phyloP scores from a whole-genome alignment of 2,113 vertebrate genomes.

The Numida meleagris region DNA sequence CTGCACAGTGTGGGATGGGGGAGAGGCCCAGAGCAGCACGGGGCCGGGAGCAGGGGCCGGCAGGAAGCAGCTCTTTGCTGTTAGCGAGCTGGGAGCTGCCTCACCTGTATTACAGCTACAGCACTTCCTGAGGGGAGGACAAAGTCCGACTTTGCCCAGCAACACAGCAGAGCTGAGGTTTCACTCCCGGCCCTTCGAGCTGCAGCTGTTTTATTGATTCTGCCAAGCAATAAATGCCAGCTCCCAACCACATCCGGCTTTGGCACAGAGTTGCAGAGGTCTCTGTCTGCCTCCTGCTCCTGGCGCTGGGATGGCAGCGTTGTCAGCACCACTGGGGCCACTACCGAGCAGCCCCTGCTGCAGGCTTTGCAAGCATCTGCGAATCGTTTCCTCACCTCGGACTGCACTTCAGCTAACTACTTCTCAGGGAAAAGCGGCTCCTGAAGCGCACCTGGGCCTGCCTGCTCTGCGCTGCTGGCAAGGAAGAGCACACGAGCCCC shows the following conservation, averaged over 20 bases:
- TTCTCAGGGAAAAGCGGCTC: background rate
- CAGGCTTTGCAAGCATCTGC: background rate
- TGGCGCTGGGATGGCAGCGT: accelerated
- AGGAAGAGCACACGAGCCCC: background rate
- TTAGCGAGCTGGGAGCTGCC: background rate
- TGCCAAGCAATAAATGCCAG: conserved; percentile 26
- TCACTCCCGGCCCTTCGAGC: background rate
- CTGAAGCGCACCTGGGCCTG: background rate
- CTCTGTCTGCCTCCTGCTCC: background rate
- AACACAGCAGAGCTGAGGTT: background rate
- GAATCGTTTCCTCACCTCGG: background rate
- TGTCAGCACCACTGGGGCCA: background rate
- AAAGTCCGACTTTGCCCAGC: background rate
- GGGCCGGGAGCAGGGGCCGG: background rate
- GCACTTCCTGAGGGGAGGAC: background rate
- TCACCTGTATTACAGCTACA: background rate
- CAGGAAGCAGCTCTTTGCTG: background rate
- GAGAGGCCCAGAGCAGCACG: background rate
- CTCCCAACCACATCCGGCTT: background rate
- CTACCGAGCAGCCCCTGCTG: background rate
- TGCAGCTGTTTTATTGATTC: conserved; percentile 28
- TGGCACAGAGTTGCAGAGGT: background rate
- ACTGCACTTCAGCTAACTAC: accelerated
- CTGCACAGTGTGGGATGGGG: background rate
- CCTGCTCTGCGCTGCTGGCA: background rate